Evolutionary conservation across 2,113 vertebrate genomes (phyloP).

Genomic region (Oceanodroma tethys): DNA sequence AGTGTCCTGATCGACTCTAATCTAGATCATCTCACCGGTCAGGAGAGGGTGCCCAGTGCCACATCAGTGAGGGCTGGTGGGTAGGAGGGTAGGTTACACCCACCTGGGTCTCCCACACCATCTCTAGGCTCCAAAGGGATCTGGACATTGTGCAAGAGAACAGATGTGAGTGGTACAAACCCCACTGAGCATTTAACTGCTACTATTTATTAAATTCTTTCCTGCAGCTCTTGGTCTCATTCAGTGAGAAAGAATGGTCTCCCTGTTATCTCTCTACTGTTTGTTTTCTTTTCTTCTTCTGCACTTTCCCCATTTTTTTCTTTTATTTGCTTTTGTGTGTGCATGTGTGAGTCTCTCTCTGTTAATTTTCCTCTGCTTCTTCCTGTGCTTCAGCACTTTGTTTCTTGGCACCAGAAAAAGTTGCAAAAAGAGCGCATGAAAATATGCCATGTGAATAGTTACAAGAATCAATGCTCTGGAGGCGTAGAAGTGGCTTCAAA

Average conservation of each 20-base stretch:
- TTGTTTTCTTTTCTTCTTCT: not conserved
- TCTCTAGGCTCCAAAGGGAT: not conserved
- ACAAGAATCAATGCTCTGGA: not conserved
- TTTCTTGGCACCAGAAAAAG: not conserved
- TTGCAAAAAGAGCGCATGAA: not conserved
- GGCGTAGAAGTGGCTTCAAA: not conserved
- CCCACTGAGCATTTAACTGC: not conserved
- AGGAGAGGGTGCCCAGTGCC: not conserved
- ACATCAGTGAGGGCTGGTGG: accelerated
- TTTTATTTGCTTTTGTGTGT: not conserved
- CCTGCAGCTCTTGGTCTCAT: not conserved
- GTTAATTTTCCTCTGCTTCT: not conserved
- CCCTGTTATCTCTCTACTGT: not conserved
- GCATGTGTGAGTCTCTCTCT: not conserved
- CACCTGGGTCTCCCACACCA: not conserved
- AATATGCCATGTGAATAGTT: not conserved
- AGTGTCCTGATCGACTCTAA: not conserved
- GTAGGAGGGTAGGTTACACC: not conserved
- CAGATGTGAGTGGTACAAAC: not conserved
- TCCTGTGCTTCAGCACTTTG: not conserved
- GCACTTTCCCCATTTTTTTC: not conserved
- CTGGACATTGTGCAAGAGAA: not conserved
- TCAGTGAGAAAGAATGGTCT: not conserved
- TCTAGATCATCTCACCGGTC: not conserved
- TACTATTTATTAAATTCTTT: not conserved